Percentiles rank a stretch among this genome's conserved stretches.
Evolutionary conservation across 2,797 vertebrate species (phyloP).

Genomic region (Allobates femoralis): DNA sequence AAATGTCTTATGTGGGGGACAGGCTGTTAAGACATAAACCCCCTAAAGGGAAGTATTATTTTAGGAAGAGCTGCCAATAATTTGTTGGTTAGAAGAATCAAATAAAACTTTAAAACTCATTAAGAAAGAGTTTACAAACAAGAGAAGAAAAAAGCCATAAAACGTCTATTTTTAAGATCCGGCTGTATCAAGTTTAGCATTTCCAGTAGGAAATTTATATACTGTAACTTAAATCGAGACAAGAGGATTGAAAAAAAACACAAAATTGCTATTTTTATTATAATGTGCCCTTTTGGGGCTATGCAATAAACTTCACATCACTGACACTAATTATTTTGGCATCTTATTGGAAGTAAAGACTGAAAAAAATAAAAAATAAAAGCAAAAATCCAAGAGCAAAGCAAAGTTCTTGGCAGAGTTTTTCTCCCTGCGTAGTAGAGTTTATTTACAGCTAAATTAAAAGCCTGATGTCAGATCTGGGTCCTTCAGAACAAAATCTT

Average conservation of each 20-base stretch:
- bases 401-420: constrained; percentile 76
- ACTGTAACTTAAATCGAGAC: constrained; percentile 67
- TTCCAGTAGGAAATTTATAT: constrained; percentile 71
- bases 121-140: constrained; percentile 72
- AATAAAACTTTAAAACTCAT: constrained; percentile 71
- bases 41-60: constrained; percentile 16
- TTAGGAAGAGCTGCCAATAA: constrained; percentile 21
- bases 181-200: constrained; percentile 67
- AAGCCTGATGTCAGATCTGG: constrained; percentile 88
- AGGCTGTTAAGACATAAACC: not conserved
- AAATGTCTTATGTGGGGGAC: not conserved
- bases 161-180: constrained; percentile 73
- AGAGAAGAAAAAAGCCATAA: constrained; percentile 62
- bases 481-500: constrained; percentile 96
- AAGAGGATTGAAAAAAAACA: constrained; percentile 69
- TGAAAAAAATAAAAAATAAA: constrained; percentile 68
- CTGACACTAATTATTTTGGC: constrained; percentile 76
- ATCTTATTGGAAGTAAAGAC: constrained; percentile 73
- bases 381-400: constrained; percentile 67
- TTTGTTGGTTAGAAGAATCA: constrained; percentile 60
- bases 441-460: constrained; percentile 87
- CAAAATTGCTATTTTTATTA: constrained; percentile 72
- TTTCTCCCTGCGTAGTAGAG: constrained; percentile 77
- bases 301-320: constrained; percentile 69
- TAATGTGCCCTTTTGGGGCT: constrained; percentile 69